Evolutionary conservation across 2,888 invertebrate species (phyloP).

Genomic region (Junonia oenone): DNA sequence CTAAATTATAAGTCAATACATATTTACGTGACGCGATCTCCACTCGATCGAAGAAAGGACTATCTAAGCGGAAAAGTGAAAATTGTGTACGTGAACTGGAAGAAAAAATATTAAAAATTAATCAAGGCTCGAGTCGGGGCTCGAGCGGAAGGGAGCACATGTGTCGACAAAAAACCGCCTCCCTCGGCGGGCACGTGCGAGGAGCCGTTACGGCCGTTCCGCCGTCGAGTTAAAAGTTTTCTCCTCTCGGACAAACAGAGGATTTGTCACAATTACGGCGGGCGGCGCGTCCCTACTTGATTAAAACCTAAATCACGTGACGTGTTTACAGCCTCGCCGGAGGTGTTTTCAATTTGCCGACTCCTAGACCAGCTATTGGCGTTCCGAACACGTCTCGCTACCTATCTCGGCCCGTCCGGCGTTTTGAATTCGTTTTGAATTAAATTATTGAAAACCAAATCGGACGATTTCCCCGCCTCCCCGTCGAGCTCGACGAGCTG

Average conservation of each 20-base stretch:
- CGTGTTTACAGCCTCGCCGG: constrained; percentile 78
- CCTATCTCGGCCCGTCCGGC: constrained; percentile 68
- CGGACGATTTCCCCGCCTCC: constrained; percentile 54
- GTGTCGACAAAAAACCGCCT: constrained; percentile 76
- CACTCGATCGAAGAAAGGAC: constrained; percentile 36
- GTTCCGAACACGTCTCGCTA: constrained; percentile 73
- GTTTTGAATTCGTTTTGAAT: constrained; percentile 77
- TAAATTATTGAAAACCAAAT: constrained; percentile 77
- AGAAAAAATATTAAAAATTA: constrained; percentile 80
- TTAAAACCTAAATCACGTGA: constrained; percentile 81
- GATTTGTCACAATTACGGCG: constrained; percentile 79
- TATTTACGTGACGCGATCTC: constrained; percentile 34
- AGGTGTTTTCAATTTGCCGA: constrained; percentile 79
- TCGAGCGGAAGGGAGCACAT: constrained; percentile 60
- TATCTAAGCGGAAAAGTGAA: constrained; percentile 69
- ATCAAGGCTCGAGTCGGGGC: constrained; percentile 57
- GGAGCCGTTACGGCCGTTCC: constrained; percentile 68
- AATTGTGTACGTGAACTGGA: constrained; percentile 79
- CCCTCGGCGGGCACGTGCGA: constrained; percentile 71
- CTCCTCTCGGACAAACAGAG: constrained; percentile 78
- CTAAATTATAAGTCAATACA: constrained; percentile 44
- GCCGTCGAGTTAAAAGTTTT: constrained; percentile 75
- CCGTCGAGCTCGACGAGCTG: constrained; percentile 37
- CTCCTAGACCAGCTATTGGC: constrained; percentile 69
- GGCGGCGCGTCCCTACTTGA: constrained; percentile 76